phyloP scores from a whole-genome alignment of 2,888 invertebrate species.

The Plusia festucae region DNA sequence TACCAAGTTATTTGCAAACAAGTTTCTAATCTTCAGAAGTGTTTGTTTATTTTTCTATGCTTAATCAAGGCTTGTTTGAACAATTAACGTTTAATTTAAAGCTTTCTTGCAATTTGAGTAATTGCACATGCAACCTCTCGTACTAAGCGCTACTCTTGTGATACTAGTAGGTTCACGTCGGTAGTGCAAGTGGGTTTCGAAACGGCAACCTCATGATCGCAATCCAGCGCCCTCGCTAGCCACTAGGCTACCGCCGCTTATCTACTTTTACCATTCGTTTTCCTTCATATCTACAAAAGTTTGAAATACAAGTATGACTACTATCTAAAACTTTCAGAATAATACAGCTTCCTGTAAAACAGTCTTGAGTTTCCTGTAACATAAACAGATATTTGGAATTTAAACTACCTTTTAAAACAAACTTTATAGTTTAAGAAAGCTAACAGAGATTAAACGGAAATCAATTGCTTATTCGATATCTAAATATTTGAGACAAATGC shows the following conservation, averaged over 20 bases:
- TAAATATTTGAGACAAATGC: too few relatives aligned
- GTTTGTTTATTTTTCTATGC: conserved; percentile 35
- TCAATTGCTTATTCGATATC: neutral
- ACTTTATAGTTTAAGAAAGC: neutral
- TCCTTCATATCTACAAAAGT: neutral
- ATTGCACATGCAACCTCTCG: too few relatives aligned
- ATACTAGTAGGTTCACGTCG: too few relatives aligned
- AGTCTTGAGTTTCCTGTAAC: neutral
- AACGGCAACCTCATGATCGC: too few relatives aligned
- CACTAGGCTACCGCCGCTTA: too few relatives aligned
- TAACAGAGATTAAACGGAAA: neutral
- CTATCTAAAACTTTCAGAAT: neutral
- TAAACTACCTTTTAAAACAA: conserved; percentile 2
- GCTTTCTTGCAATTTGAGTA: too few relatives aligned
- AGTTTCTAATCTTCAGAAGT: conserved; percentile 36
- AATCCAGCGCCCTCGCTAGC: too few relatives aligned
- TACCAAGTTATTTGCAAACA: conserved; percentile 36
- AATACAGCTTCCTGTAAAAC: conserved; percentile 1
- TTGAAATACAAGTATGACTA: neutral
- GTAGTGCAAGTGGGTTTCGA: too few relatives aligned
- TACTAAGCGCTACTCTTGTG: too few relatives aligned
- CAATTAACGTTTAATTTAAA: too few relatives aligned
- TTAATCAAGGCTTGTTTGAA: neutral
- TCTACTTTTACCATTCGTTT: too few relatives aligned
- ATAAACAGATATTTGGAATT: conserved; percentile 2